Conservation (phyloP, 1,140 invertebrate genomes). For the Bombus haemorrhoidalis region DNA sequence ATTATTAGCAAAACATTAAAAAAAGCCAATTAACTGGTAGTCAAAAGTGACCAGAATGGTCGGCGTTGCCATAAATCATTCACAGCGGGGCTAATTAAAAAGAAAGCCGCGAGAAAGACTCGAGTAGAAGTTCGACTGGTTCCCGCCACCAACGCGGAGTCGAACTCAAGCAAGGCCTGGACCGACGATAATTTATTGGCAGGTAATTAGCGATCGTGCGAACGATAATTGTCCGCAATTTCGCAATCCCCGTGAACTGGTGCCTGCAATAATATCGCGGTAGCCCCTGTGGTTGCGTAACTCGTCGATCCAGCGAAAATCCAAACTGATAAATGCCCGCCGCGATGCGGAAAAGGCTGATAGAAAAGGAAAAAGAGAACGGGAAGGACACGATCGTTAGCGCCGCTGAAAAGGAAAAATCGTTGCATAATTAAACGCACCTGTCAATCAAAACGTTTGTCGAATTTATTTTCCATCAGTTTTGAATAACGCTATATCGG, state of each 20-base stretch:
- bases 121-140: conserved; percentile 26
- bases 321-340: conserved; percentile 5
- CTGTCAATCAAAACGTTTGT: neutral
- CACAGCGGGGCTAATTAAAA: conserved; percentile 28
- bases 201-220: conserved; percentile 51
- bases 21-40: conserved; percentile 33
- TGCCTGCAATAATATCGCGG: conserved; percentile 8
- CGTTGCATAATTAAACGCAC: neutral
- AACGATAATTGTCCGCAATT: conserved; percentile 58
- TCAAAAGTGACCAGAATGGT: conserved; percentile 22
- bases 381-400: conserved; percentile 5
- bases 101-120: neutral
- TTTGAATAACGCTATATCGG: neutral
- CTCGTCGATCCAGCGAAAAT: conserved; percentile 28
- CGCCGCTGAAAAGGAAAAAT: neutral
- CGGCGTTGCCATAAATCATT: conserved; percentile 27
- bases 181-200: conserved; percentile 44
- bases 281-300: conserved; percentile 9
- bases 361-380: too few species aligned
- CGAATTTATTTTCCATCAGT: neutral
- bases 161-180: neutral
- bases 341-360: neutral
- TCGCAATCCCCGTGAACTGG: conserved; percentile 27
- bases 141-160: neutral
- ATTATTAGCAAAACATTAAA: conserved; percentile 26